These are phyloP conservation scores for Coccyzus lansbergi DNA, from an alignment of 2,797 vertebrate genomes.

Conservation along the genomic window DNA sequence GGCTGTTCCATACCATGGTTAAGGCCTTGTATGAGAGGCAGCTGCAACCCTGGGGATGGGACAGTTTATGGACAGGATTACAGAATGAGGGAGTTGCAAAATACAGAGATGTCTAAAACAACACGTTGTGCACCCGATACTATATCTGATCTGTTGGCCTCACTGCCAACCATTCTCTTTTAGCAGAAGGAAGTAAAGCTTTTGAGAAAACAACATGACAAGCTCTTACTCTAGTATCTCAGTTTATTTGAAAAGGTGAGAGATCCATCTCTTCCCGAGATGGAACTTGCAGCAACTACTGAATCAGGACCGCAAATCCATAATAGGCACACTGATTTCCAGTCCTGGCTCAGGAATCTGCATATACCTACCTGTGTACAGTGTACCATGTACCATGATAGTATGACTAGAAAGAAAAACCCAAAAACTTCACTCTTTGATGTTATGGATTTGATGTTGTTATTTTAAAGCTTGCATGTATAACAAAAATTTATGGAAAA, in stretches of 20 bases:
- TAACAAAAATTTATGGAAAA: neutral
- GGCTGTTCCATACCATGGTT: neutral
- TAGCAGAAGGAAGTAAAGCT: neutral
- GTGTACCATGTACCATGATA: no score
- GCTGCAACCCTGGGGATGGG: neutral
- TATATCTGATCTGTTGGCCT: neutral
- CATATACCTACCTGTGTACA: neutral
- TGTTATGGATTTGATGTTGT: neutral
- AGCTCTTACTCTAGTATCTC: neutral
- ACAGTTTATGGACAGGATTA: neutral
- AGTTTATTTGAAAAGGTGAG: neutral
- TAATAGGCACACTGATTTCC: neutral
- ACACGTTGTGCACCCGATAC: no score
- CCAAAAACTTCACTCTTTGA: accelerated
- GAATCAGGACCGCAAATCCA: neutral
- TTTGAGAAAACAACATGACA: neutral
- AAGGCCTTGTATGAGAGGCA: neutral
- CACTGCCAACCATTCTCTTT: neutral
- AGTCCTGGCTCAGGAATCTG: neutral
- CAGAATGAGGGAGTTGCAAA: neutral
- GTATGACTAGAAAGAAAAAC: neutral
- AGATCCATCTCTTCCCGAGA: neutral
- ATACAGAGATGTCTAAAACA: neutral
- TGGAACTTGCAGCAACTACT: neutral
- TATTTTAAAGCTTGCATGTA: neutral